Evolutionary conservation across 1,140 invertebrate species (phyloP).

Genomic region (Brachionus rubens): DNA sequence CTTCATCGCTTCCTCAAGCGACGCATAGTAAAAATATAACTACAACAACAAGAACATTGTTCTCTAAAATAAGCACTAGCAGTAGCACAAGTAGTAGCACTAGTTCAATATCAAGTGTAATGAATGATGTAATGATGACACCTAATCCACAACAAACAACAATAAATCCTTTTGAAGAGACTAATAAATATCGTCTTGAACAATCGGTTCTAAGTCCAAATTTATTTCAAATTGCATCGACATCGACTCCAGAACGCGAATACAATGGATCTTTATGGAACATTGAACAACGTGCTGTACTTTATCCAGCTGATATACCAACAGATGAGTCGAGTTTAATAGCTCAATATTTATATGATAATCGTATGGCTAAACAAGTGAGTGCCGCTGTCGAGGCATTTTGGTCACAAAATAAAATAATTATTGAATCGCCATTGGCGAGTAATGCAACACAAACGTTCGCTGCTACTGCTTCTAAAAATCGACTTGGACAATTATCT

Average conservation of each 20-base stretch:
- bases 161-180: conserved; percentile 38
- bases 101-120: conserved; percentile 25
- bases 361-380: conserved; percentile 7
- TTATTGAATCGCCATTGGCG: conserved; percentile 38
- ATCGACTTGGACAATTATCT: background rate
- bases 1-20: conserved; percentile 29
- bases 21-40: background rate
- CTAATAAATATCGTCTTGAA: conserved; percentile 40
- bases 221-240: conserved; percentile 29
- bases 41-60: background rate
- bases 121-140: conserved; percentile 28
- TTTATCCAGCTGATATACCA: conserved; percentile 42
- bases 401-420: conserved; percentile 43
- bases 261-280: background rate
- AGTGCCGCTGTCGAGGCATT: conserved; percentile 38
- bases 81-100: background rate
- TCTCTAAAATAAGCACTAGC: background rate
- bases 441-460: background rate
- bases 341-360: conserved; percentile 33
- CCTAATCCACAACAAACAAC: conserved; percentile 13
- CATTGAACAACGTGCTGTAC: conserved; percentile 40
- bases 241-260: conserved; percentile 37
- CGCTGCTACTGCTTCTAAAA: background rate
- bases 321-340: conserved; percentile 28
- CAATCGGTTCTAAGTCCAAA: conserved; percentile 43